These are phyloP conservation scores for Pseudocheirus occidentalis DNA, from an alignment of 2,797 vertebrate genomes.

Conservation along the genomic window DNA sequence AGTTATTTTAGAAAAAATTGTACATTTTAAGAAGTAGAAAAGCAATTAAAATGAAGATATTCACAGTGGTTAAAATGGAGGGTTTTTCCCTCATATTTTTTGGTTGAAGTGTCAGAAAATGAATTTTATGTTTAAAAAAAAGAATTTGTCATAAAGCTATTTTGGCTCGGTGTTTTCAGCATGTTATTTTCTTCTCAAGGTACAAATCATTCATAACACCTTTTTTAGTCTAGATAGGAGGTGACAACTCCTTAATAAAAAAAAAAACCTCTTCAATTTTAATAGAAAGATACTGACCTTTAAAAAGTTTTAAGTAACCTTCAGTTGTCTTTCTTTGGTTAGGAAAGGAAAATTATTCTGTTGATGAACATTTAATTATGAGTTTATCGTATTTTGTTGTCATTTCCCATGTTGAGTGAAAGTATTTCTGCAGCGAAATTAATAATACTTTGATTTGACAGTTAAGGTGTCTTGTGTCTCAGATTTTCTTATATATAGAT, in stretches of 20 bases:
- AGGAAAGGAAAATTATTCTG: neutral
- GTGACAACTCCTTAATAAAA: neutral
- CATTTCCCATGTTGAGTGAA: neutral
- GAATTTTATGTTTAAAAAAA: neutral
- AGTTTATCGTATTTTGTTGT: neutral
- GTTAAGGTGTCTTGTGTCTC: neutral
- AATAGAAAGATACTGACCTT: neutral
- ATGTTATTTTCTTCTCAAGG: neutral
- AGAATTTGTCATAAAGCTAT: neutral
- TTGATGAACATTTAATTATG: conserved; percentile 5
- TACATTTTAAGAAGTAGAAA: neutral
- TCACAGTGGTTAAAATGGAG: neutral
- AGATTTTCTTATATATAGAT: neutral
- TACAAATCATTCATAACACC: neutral
- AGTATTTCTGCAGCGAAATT: neutral
- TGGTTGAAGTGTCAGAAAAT: neutral
- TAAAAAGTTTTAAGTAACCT: neutral
- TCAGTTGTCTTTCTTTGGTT: neutral
- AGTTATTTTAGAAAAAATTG: neutral
- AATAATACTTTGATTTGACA: neutral
- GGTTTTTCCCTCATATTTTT: neutral
- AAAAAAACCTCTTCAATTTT: neutral
- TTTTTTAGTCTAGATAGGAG: neutral
- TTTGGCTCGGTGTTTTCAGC: neutral
- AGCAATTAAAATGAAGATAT: neutral